Conservation (phyloP, 92 coral and sea anemone species). For the Paragorgia papillata region DNA sequence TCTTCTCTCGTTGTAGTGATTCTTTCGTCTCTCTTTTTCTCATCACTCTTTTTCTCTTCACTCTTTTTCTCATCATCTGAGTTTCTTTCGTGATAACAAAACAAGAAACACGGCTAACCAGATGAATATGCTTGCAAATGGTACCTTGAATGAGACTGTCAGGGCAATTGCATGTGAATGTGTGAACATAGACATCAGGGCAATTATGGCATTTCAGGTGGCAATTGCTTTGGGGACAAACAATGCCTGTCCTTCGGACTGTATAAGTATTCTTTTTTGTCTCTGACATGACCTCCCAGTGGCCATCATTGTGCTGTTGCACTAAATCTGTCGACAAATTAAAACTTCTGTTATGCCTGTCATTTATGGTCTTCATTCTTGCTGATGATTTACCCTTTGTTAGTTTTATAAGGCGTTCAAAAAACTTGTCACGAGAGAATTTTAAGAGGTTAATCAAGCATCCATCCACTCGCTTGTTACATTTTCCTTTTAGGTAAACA, state of each 20-base stretch:
- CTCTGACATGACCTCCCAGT: slow-evolving; percentile 15
- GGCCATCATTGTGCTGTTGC: neutral
- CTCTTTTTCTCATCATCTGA: neutral
- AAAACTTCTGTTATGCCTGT: slow-evolving; percentile 45
- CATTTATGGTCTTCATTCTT: slow-evolving; percentile 35
- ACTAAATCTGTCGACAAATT: neutral
- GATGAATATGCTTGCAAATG: slow-evolving; percentile 35
- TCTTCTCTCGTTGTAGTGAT: neutral
- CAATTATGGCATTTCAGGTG: slow-evolving; percentile 44
- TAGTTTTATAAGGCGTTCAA: slow-evolving; percentile 57
- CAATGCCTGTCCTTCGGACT: neutral
- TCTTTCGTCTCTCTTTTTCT: neutral
- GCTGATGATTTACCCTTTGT: slow-evolving; percentile 60
- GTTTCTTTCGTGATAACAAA: neutral
- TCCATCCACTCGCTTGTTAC: slow-evolving; percentile 58
- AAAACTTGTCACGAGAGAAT: slow-evolving; percentile 58
- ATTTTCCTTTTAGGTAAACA: slow-evolving; percentile 60
- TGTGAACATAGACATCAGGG: slow-evolving; percentile 12
- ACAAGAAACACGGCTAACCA: neutral
- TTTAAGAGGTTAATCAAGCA: slow-evolving; percentile 59
- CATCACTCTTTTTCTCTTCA: neutral
- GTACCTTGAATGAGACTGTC: slow-evolving; percentile 29
- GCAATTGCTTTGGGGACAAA: slow-evolving; percentile 14
- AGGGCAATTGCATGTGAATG: slow-evolving; percentile 30
- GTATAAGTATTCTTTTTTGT: neutral